Percentiles rank a stretch among this genome's conserved stretches.
Conservation (phyloP, 2,888 invertebrate species). For the Megamerina dolium region DNA sequence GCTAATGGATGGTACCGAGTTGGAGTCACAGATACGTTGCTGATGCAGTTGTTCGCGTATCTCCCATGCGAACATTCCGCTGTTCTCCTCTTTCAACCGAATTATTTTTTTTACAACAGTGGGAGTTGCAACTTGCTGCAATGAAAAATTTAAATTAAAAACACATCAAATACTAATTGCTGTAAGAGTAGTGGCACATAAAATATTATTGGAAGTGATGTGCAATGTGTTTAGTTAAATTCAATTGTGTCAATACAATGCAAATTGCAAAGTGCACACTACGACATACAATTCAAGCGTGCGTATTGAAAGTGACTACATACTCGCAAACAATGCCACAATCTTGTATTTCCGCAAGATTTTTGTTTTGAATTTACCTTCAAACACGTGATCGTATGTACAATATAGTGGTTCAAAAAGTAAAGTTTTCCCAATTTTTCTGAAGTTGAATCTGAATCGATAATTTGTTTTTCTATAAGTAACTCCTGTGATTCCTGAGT, state of each 20-base stretch:
- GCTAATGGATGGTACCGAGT: constrained; percentile 87
- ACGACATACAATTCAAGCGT: constrained; percentile 10
- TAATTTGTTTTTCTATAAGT: too few relatives aligned
- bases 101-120: constrained; percentile 93
- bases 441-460: too few relatives aligned
- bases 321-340: too few relatives aligned
- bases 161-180: background rate
- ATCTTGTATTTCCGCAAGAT: too few relatives aligned
- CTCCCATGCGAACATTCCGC: constrained; percentile 96
- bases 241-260: constrained; percentile 27
- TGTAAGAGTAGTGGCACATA: background rate
- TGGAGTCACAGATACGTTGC: constrained; percentile 85
- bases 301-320: too few relatives aligned
- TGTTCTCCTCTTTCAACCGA: constrained; percentile 89
- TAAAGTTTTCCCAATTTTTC: too few relatives aligned
- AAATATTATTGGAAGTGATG: too few relatives aligned
- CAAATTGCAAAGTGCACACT: constrained; percentile 11
- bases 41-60: constrained; percentile 84
- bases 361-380: constrained; percentile 12
- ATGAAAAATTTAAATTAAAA: constrained; percentile 18
- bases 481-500: too few relatives aligned
- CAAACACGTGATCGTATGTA: too few relatives aligned
- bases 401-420: too few relatives aligned
- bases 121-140: constrained; percentile 93
- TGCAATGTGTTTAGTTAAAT: constrained; percentile 33